Evolutionary conservation across 1,140 invertebrate genomes (phyloP).

Genomic region (Zelostemma sp.): DNA sequence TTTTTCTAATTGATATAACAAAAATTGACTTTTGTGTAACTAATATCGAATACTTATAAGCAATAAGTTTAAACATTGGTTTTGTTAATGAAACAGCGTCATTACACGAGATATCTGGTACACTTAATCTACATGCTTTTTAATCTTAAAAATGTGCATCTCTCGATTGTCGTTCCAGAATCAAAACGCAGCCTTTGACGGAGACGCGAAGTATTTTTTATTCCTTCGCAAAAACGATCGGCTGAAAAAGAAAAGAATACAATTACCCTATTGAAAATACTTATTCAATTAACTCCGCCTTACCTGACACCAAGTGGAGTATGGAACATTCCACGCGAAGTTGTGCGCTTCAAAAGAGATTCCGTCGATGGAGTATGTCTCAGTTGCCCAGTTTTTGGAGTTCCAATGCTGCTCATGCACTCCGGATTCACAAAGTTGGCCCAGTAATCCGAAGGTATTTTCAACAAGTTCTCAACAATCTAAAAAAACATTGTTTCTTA

Average conservation of each 20-base stretch:
- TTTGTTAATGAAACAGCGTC: too few species aligned
- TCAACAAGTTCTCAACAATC: conserved; percentile 78
- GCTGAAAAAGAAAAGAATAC: conserved; percentile 44
- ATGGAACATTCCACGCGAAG: conserved; percentile 63
- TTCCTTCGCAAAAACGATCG: conserved; percentile 63
- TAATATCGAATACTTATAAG: too few species aligned
- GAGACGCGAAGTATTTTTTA: conserved; percentile 67
- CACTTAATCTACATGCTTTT: too few species aligned
- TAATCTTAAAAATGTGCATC: too few species aligned
- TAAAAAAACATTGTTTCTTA: conserved; percentile 50
- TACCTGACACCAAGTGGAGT: conserved; percentile 60
- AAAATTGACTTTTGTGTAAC: too few species aligned
- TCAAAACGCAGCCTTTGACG: conserved; percentile 58
- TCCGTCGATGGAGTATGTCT: conserved; percentile 72
- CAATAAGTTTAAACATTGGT: too few species aligned
- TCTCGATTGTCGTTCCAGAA: too few species aligned
- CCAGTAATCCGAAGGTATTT: conserved; percentile 79
- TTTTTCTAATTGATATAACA: conserved; percentile 10
- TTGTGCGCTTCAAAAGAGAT: conserved; percentile 68
- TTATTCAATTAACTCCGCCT: not conserved
- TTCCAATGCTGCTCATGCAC: conserved; percentile 49
- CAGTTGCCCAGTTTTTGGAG: conserved; percentile 59
- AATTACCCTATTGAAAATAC: conserved; percentile 7
- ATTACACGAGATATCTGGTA: too few species aligned
- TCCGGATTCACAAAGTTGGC: conserved; percentile 71